These are phyloP conservation scores for Cuniculus paca DNA, from an alignment of 2,797 vertebrate genomes.

Conservation along the genomic window DNA sequence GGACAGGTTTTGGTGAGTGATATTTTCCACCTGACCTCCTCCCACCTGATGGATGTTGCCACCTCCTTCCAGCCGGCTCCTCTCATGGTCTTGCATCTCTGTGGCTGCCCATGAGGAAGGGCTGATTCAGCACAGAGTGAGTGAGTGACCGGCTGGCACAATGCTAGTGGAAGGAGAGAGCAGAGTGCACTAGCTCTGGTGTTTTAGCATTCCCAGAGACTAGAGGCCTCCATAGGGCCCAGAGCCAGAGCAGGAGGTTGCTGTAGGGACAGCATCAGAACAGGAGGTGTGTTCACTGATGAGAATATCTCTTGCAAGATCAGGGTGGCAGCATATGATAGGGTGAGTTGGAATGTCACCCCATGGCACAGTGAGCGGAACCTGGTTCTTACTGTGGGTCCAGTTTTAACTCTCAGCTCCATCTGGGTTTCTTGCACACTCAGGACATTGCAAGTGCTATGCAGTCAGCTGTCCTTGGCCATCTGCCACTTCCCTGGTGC, in stretches of 20 bases:
- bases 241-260: constrained; percentile 20
- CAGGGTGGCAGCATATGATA: neutral
- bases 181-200: constrained; percentile 53
- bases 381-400: constrained; percentile 11
- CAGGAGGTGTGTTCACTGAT: neutral
- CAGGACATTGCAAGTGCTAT: neutral
- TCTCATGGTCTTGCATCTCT: constrained; percentile 95
- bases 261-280: neutral
- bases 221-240: constrained; percentile 35
- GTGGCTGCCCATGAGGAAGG: constrained; percentile 94
- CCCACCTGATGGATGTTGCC: constrained; percentile 89
- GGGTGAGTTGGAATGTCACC: constrained; percentile 46
- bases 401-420: neutral
- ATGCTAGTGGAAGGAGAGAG: constrained; percentile 77
- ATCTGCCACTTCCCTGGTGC: neutral
- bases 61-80: constrained; percentile 92
- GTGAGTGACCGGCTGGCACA: constrained; percentile 90
- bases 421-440: constrained; percentile 1
- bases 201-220: constrained; percentile 64
- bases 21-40: constrained; percentile 75
- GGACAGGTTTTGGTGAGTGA: constrained; percentile 79
- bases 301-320: neutral
- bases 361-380: constrained; percentile 40
- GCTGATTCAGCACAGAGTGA: constrained; percentile 95
- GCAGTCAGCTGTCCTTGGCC: neutral